Conservation (phyloP, 2,113 vertebrate genomes). For the Rostratula benghalensis region DNA sequence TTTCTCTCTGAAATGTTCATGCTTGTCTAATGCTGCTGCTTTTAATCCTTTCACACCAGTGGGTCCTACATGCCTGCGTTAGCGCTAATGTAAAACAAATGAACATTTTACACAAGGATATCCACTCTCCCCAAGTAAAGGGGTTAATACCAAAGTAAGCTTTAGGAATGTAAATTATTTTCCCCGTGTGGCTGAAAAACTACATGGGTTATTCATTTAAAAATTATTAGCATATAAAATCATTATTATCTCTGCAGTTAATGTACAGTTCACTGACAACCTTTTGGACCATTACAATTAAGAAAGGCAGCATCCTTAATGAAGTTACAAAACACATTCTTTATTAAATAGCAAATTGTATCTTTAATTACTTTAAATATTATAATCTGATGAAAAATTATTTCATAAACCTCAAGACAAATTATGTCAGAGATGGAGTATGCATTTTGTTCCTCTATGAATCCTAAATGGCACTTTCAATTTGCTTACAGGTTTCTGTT, state of each 20-base stretch:
- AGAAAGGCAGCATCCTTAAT: constrained; percentile 66
- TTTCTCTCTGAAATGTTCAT: constrained; percentile 61
- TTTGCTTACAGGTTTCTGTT: constrained; percentile 22
- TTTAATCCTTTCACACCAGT: constrained; percentile 73
- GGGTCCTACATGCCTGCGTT: constrained; percentile 60
- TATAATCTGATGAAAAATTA: constrained; percentile 62
- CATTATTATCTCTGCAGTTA: constrained; percentile 77
- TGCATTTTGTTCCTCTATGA: neutral
- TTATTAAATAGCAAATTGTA: constrained; percentile 73
- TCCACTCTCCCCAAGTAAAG: constrained; percentile 60
- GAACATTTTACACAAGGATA: constrained; percentile 52
- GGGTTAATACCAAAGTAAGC: constrained; percentile 72
- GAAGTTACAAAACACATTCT: constrained; percentile 70
- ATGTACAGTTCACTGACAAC: constrained; percentile 73
- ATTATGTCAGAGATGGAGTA: constrained; percentile 31
- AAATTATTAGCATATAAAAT: constrained; percentile 80
- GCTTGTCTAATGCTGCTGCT: constrained; percentile 49
- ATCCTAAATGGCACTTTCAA: neutral
- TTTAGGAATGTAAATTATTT: constrained; percentile 71
- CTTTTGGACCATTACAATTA: constrained; percentile 71
- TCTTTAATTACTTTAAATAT: constrained; percentile 73
- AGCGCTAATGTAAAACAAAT: constrained; percentile 66
- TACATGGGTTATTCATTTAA: constrained; percentile 75
- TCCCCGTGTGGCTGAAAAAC: constrained; percentile 62
- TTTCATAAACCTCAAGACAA: constrained; percentile 51